These are phyloP conservation scores for Neuroscelio doddi DNA, from an alignment of 2,888 invertebrate species.

Conservation along the genomic window DNA sequence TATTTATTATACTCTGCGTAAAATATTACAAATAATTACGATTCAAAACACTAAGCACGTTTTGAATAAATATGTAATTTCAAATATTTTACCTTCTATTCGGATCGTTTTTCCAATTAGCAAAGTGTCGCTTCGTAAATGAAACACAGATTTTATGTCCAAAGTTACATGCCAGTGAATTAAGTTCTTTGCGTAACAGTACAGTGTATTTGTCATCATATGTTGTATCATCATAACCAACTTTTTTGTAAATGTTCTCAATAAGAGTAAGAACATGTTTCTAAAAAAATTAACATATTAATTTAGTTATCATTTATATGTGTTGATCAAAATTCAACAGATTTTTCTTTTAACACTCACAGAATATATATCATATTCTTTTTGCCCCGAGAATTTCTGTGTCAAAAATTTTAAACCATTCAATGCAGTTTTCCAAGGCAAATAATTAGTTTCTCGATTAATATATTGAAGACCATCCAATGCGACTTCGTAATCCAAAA, in stretches of 20 bases:
- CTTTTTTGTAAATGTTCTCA: slow-evolving; percentile 64
- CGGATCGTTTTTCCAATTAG: slow-evolving; percentile 68
- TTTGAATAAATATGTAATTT: no score
- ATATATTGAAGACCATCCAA: slow-evolving; percentile 76
- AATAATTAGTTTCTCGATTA: slow-evolving; percentile 77
- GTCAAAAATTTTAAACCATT: slow-evolving; percentile 73
- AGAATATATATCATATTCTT: slow-evolving; percentile 42
- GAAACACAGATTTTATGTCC: slow-evolving; percentile 74
- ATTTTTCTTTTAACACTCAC: no score
- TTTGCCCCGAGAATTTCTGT: slow-evolving; percentile 70
- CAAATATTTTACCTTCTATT: slow-evolving; percentile 35
- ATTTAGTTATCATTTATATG: no score
- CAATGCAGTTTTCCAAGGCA: slow-evolving; percentile 81
- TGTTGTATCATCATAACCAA: slow-evolving; percentile 73
- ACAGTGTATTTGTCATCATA: slow-evolving; percentile 74
- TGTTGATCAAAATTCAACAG: no score
- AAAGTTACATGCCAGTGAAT: slow-evolving; percentile 76
- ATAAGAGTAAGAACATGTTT: slow-evolving; percentile 34
- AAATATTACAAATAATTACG: no score
- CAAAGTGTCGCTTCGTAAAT: slow-evolving; percentile 71
- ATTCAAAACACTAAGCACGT: no score
- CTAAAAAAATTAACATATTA: slow-evolving; percentile 15
- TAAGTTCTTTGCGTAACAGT: slow-evolving; percentile 74
- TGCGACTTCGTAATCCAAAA: slow-evolving; percentile 73
- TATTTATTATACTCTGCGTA: no score